A percentile compares a stretch with the other conserved stretches of the same genome.
Conservation (phyloP, 2,888 invertebrate species). For the Eristalis arbustorum region DNA sequence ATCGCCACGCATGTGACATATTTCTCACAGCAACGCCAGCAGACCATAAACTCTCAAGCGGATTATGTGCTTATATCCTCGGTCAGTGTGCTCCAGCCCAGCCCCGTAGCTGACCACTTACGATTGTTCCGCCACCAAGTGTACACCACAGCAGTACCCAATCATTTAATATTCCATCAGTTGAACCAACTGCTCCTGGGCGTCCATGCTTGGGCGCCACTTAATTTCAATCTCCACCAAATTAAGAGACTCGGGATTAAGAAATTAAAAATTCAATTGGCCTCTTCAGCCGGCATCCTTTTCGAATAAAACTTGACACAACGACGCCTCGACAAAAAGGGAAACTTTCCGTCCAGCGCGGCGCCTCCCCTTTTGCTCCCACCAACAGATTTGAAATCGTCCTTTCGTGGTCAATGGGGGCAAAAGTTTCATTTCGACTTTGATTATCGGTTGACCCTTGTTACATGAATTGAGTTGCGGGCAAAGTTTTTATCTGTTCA, state of each 20-base stretch:
- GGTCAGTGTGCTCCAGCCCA: not conserved
- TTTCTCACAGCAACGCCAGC: not conserved
- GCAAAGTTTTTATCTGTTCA: conserved; percentile 6
- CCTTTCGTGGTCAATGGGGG: not conserved
- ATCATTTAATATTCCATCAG: conserved; percentile 13
- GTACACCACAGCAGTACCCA: not conserved
- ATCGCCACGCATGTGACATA: not conserved
- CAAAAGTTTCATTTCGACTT: conserved; percentile 25
- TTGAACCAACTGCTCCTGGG: not conserved
- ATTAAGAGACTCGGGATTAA: not conserved
- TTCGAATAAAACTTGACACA: conserved; percentile 17
- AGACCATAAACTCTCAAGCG: not conserved
- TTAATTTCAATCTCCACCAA: not conserved
- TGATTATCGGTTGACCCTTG: conserved; percentile 30
- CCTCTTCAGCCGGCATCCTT: not conserved
- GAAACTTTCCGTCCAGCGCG: not conserved
- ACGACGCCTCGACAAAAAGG: not conserved
- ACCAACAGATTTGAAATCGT: not conserved
- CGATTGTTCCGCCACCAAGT: not conserved
- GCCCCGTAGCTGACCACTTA: not conserved
- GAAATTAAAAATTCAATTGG: not conserved
- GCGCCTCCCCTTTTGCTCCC: not conserved
- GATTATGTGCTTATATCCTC: not conserved
- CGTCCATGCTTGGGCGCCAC: not conserved
- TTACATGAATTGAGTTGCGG: conserved; percentile 16